phyloP scores from a whole-genome alignment of 1,140 invertebrate species.

The Diorhabda carinulata region DNA sequence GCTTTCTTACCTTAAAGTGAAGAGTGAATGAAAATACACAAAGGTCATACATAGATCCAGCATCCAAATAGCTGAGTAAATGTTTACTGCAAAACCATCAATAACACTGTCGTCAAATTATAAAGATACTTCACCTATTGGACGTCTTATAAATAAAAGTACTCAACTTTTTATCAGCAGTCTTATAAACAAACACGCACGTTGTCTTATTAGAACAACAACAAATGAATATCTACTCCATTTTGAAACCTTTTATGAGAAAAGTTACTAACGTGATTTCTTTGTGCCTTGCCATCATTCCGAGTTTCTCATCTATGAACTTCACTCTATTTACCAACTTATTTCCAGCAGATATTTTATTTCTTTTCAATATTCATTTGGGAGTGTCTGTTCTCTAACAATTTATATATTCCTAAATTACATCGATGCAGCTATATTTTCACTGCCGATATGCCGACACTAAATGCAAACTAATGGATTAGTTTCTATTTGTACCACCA shows the following conservation, averaged over 20 bases:
- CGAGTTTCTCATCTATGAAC: conserved; percentile 12
- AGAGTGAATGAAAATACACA: conserved; percentile 17
- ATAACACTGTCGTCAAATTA: background rate
- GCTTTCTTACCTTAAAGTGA: conserved; percentile 16
- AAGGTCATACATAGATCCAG: conserved; percentile 20
- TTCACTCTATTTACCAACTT: conserved; percentile 15
- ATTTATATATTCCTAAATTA: conserved; percentile 16
- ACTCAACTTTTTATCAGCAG: conserved; percentile 1
- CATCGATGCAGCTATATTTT: conserved; percentile 21
- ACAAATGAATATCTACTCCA: conserved; percentile 21
- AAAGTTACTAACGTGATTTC: conserved; percentile 17
- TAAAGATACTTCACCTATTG: background rate
- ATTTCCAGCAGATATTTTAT: conserved; percentile 4
- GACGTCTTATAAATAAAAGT: background rate
- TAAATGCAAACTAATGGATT: conserved; percentile 10
- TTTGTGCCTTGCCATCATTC: conserved; percentile 15
- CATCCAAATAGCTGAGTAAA: conserved; percentile 7
- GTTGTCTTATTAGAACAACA: conserved; percentile 19
- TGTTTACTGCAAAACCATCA: conserved; percentile 8
- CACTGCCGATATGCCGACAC: conserved; percentile 20
- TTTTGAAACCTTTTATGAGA: conserved; percentile 19
- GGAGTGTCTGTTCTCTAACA: conserved; percentile 19
- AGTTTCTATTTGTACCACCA: conserved; percentile 9
- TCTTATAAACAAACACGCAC: conserved; percentile 16
- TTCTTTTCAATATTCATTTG: conserved; percentile 16